A percentile compares a stretch with the other conserved stretches of the same genome.
phyloP scores from a whole-genome alignment of 2,113 vertebrate genomes.

The Limanda limanda region DNA sequence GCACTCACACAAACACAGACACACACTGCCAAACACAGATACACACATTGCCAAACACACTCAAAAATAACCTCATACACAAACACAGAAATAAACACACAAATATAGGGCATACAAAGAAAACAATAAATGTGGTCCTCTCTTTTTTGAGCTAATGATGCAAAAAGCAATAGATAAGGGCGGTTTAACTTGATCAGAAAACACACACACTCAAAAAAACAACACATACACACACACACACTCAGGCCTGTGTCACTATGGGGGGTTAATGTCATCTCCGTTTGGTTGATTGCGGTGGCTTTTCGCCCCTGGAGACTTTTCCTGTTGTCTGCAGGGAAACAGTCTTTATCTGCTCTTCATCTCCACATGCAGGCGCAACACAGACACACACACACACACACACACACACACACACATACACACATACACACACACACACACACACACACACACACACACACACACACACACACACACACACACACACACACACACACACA shows the following conservation, averaged over 20 bases:
- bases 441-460: slow-evolving; percentile 3
- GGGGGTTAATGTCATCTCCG: slow-evolving; percentile 73
- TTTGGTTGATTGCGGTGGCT: slow-evolving; percentile 68
- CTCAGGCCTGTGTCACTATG: slow-evolving; percentile 33
- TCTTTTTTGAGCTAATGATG: slow-evolving; percentile 61
- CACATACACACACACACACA: slow-evolving; percentile 10
- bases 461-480: slow-evolving; percentile 9
- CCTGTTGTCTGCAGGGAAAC: slow-evolving; percentile 47
- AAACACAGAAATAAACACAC: not conserved
- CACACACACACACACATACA: slow-evolving; percentile 2
- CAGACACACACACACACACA: slow-evolving; percentile 12
- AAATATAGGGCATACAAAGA: not conserved
- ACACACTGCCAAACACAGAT: slow-evolving; percentile 14
- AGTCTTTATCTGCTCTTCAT: slow-evolving; percentile 51
- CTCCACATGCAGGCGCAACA: slow-evolving; percentile 19
- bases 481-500: slow-evolving; percentile 10
- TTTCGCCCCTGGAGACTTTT: slow-evolving; percentile 67
- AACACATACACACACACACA: slow-evolving; percentile 41
- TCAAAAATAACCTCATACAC: not conserved
- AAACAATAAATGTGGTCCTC: not conserved
- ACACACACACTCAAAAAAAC: not conserved
- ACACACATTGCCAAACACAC: slow-evolving; percentile 5
- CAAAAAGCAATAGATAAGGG: slow-evolving; percentile 43
- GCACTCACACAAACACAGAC: not conserved
- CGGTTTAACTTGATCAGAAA: slow-evolving; percentile 37